Conservation (phyloP, 2,797 vertebrate genomes). For the Sylvilagus floridanus region DNA sequence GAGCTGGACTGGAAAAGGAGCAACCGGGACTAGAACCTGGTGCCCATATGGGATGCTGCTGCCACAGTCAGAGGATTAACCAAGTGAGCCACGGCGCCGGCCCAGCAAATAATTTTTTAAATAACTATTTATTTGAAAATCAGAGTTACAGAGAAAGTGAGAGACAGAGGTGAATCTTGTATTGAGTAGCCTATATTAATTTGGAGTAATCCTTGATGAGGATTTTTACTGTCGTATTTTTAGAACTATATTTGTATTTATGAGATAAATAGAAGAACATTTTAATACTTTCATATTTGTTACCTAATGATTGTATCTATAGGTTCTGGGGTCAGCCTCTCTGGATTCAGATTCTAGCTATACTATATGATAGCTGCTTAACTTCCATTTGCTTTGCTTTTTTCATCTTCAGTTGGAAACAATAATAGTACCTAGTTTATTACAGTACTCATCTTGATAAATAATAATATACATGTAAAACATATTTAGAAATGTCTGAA, state of each 20-base stretch:
- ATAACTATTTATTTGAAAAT: too few relatives aligned
- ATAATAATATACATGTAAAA: neutral
- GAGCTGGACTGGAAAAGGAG: too few relatives aligned
- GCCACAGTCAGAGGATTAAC: too few relatives aligned
- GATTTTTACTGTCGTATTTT: neutral
- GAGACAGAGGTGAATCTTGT: neutral
- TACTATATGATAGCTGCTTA: neutral
- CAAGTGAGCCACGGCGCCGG: too few relatives aligned
- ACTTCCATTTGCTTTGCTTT: neutral
- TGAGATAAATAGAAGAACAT: neutral
- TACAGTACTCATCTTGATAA: neutral
- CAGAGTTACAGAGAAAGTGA: neutral
- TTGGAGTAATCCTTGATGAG: neutral
- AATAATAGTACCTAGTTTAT: neutral
- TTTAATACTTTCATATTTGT: neutral
- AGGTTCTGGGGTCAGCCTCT: neutral
- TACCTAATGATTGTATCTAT: neutral
- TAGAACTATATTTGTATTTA: neutral
- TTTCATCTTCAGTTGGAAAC: constrained; percentile 1
- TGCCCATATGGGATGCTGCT: too few relatives aligned
- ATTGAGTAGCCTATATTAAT: neutral
- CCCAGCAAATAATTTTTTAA: too few relatives aligned
- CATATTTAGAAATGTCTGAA: neutral
- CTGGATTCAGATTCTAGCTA: neutral
- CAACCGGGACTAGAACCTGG: too few relatives aligned